Evolutionary conservation across 2,888 invertebrate species (phyloP), one percentile per base, ranked within the genome.

Genomic region (Rhagonycha lutea): DNA sequence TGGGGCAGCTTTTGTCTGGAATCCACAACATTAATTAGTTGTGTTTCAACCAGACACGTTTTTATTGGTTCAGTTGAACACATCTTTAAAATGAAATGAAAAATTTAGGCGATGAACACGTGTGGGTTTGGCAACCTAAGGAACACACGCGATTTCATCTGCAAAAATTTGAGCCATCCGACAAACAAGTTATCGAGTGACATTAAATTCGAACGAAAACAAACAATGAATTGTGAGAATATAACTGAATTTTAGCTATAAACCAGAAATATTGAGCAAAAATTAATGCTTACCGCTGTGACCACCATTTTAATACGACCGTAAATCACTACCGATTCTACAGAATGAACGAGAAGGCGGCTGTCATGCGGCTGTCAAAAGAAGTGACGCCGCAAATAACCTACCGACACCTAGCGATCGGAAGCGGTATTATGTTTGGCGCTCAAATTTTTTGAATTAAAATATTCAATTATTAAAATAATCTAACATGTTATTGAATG

Each of bases 1-100:
- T 0, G 86, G 80, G 84, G 84, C 82, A 82, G 87, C 86, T 89
- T 91, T 88, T 79, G 86, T 88, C 88, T 86, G 90, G 86, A 89
- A 89, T 85, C 89, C 87, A 84, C 89, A 88, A 88, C 88, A 47
- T 86, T 79, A 82, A 83, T 85, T 85, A 86, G 86, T 88, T 88
- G 88, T 87, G 87, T 88, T 88, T 88, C 86, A 84, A 83, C 88
- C 88, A 88, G 88, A 88, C 85, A 73, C 63, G 69, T 68, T 47
- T 68, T 61, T 24, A 69, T 60, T 71, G 65, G 24, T 29, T 61
- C 26, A 72, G 72, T 75, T 75, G 69, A 8, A 69, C 24, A 65
- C 65, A 67, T 72, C 75, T 75, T 75, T 32, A 75, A 18, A 75
- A 71, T 72, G 23, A 65, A 63, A 65, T 26, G 23, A 65, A n/a